Conservation (phyloP, 2,888 invertebrate genomes). For the Andrena bucephala region DNA sequence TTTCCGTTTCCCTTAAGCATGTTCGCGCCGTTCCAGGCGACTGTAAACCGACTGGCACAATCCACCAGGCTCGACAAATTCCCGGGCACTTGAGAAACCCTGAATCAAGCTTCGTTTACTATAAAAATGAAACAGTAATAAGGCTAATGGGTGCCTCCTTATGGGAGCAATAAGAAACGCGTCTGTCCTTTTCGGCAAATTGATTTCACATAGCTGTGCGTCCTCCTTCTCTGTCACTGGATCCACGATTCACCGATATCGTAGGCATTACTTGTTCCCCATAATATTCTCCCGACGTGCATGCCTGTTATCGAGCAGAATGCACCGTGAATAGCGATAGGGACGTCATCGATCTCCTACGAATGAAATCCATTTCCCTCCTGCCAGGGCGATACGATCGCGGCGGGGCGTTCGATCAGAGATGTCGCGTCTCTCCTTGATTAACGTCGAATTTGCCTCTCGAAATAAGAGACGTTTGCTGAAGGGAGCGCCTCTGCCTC, state of each 20-base stretch:
- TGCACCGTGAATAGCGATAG: slow-evolving; percentile 23
- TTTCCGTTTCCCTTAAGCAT: background rate
- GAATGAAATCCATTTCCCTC: slow-evolving; percentile 51
- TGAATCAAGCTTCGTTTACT: background rate
- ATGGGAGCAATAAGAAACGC: background rate
- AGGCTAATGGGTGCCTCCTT: too few species aligned
- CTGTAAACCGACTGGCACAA: background rate
- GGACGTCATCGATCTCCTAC: slow-evolving; percentile 34
- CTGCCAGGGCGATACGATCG: slow-evolving; percentile 35
- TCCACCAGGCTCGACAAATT: slow-evolving; percentile 18
- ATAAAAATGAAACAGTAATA: background rate
- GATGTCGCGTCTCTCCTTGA: slow-evolving; percentile 11
- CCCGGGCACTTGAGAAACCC: background rate
- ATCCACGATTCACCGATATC: too few species aligned
- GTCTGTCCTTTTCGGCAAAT: background rate
- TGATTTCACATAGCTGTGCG: background rate
- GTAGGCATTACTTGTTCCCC: background rate
- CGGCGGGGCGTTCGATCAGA: slow-evolving; percentile 37
- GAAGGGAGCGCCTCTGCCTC: background rate
- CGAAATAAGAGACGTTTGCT: background rate
- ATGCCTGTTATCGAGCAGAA: background rate
- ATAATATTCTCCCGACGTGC: background rate
- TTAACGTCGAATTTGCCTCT: slow-evolving; percentile 9
- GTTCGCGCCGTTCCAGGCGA: background rate
- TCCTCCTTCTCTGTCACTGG: background rate